Percentiles rank a stretch among this genome's conserved stretches.
Evolutionary conservation across 2,797 vertebrate genomes (phyloP).

Genomic region (Ctenosaura bakeri): DNA sequence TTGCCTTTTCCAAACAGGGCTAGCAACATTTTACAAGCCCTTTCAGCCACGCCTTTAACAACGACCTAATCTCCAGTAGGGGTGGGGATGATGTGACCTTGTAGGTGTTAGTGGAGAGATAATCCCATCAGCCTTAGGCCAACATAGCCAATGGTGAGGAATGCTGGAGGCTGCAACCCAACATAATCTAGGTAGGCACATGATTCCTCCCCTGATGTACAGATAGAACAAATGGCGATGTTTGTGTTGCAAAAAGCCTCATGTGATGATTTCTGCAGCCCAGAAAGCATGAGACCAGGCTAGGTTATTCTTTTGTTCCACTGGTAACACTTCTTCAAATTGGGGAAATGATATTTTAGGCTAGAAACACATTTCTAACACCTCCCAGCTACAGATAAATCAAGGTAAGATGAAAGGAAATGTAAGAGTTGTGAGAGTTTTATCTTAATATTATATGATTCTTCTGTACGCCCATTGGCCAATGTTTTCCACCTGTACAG

Average conservation of each 20-base stretch:
- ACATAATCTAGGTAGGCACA: too few relatives aligned
- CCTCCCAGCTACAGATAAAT: background rate
- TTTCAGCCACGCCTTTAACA: too few relatives aligned
- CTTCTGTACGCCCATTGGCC: background rate
- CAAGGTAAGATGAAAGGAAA: background rate
- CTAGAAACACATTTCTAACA: background rate
- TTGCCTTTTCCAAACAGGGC: background rate
- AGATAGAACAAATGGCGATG: background rate
- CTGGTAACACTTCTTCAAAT: background rate
- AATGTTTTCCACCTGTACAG: background rate
- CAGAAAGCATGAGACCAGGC: background rate
- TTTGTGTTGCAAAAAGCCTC: background rate
- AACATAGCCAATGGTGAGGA: too few relatives aligned
- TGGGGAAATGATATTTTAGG: background rate
- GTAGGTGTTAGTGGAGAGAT: too few relatives aligned
- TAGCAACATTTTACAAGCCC: too few relatives aligned
- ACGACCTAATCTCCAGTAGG: too few relatives aligned
- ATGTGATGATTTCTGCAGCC: background rate
- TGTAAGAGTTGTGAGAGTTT: background rate
- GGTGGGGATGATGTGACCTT: too few relatives aligned
- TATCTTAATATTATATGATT: slow-evolving; percentile 16
- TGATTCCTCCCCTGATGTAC: background rate
- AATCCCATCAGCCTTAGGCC: too few relatives aligned
- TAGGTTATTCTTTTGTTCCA: background rate
- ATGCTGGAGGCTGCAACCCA: too few relatives aligned